These are phyloP conservation scores for Drosophila eohydei DNA, from an alignment of 2,888 invertebrate genomes.

Conservation along the genomic window DNA sequence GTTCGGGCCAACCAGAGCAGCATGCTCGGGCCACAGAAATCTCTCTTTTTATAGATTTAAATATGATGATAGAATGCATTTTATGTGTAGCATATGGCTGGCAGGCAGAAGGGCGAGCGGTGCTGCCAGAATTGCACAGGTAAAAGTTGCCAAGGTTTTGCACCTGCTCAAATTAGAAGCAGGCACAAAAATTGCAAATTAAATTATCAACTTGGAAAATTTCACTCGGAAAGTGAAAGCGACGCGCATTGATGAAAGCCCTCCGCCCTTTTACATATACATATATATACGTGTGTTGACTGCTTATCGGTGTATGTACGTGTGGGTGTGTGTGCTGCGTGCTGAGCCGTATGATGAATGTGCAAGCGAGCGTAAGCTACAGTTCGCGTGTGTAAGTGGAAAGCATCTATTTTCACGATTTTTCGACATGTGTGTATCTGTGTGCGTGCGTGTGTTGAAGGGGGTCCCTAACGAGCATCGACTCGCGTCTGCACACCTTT, in stretches of 20 bases:
- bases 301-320: slow-evolving; percentile 6
- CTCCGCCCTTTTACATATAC: slow-evolving; percentile 1
- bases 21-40: slow-evolving; percentile 11
- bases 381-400: slow-evolving; percentile 54
- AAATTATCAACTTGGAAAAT: slow-evolving; percentile 76
- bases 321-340: slow-evolving; percentile 45
- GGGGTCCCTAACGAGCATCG: slow-evolving; percentile 64
- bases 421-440: slow-evolving; percentile 10
- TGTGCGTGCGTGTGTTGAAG: slow-evolving; percentile 17
- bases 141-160: slow-evolving; percentile 65
- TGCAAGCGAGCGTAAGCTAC: slow-evolving; percentile 76
- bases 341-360: slow-evolving; percentile 78
- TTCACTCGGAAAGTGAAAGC: slow-evolving; percentile 40
- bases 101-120: background rate
- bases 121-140: slow-evolving; percentile 7
- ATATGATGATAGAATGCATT: slow-evolving; percentile 50
- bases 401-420: slow-evolving; percentile 37
- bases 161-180: slow-evolving; percentile 69
- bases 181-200: slow-evolving; percentile 68
- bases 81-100: slow-evolving; percentile 14
- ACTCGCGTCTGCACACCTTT: slow-evolving; percentile 24
- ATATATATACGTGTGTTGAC: slow-evolving; percentile 15
- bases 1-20: background rate
- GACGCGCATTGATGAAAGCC: slow-evolving; percentile 57
- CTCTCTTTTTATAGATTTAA: slow-evolving; percentile 29